A percentile compares a stretch with the other conserved stretches of the same genome.
Conservation (phyloP, 2,888 invertebrate species). For the Drosophila mettleri region DNA sequence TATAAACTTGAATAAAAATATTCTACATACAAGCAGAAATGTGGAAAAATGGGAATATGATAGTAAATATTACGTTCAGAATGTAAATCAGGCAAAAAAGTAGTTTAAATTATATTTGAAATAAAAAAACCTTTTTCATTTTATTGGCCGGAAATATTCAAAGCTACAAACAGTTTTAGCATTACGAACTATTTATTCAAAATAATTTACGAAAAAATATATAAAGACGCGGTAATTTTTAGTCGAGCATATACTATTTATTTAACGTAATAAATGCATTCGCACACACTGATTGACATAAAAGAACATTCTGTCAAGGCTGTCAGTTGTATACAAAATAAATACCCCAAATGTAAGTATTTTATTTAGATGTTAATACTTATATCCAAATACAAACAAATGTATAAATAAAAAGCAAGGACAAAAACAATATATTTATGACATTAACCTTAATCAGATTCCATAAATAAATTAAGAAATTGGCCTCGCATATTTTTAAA, state of each 20-base stretch:
- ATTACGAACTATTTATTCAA: not conserved
- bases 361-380: conserved; percentile 7
- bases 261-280: conserved; percentile 6
- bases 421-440: conserved; percentile 50
- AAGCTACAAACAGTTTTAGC: not conserved
- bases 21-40: not conserved
- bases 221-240: not conserved
- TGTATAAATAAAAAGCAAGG: conserved; percentile 39
- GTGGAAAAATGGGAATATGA: not conserved
- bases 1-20: not conserved
- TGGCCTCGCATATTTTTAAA: conserved; percentile 19
- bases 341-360: conserved; percentile 6
- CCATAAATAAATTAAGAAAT: conserved; percentile 61
- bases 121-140: not conserved
- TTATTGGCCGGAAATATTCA: not conserved
- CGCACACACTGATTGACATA: not conserved
- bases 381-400: conserved; percentile 20
- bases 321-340: conserved; percentile 6
- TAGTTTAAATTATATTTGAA: not conserved
- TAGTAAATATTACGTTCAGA: not conserved
- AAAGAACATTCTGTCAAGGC: conserved; percentile 12
- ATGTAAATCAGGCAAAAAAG: not conserved
- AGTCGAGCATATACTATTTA: not conserved
- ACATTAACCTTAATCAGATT: conserved; percentile 69
- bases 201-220: not conserved